These are phyloP conservation scores for Azorinus chamasolen DNA, from an alignment of 2,888 invertebrate species.

Conservation along the genomic window DNA sequence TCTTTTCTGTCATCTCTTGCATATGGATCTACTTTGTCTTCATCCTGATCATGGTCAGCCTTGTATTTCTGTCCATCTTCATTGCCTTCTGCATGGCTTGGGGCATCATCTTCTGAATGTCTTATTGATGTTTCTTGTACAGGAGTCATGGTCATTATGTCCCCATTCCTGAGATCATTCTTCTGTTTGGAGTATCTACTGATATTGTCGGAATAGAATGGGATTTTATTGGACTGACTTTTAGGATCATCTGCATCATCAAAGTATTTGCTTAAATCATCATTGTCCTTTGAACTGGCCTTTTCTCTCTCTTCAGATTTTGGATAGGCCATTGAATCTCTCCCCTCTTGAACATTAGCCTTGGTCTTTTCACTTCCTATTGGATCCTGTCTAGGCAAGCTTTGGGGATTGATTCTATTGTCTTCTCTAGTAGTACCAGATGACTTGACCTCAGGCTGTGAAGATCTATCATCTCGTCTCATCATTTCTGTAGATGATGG, in stretches of 20 bases:
- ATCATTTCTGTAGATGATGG: slow-evolving; percentile 30
- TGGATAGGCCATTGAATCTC: not conserved
- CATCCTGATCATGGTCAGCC: slow-evolving; percentile 4
- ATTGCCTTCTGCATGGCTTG: not conserved
- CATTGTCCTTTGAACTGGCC: slow-evolving; percentile 7
- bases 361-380: slow-evolving; percentile 21
- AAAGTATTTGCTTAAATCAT: slow-evolving; percentile 57
- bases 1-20: not conserved
- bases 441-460: too few relatives aligned
- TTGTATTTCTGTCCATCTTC: not conserved
- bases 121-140: slow-evolving; percentile 51
- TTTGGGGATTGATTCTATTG: too few relatives aligned
- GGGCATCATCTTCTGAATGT: slow-evolving; percentile 38
- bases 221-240: slow-evolving; percentile 39
- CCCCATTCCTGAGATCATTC: slow-evolving; percentile 36
- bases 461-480: too few relatives aligned
- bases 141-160: slow-evolving; percentile 38
- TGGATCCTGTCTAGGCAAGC: slow-evolving; percentile 15
- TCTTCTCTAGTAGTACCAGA: too few relatives aligned
- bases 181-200: slow-evolving; percentile 47
- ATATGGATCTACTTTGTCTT: not conserved
- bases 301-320: slow-evolving; percentile 24
- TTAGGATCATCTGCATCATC: slow-evolving; percentile 50
- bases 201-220: slow-evolving; percentile 47
- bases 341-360: not conserved